A percentile compares a stretch with the other conserved stretches of the same genome.
Conservation (phyloP, 1,140 invertebrate genomes). For the Limonius californicus region DNA sequence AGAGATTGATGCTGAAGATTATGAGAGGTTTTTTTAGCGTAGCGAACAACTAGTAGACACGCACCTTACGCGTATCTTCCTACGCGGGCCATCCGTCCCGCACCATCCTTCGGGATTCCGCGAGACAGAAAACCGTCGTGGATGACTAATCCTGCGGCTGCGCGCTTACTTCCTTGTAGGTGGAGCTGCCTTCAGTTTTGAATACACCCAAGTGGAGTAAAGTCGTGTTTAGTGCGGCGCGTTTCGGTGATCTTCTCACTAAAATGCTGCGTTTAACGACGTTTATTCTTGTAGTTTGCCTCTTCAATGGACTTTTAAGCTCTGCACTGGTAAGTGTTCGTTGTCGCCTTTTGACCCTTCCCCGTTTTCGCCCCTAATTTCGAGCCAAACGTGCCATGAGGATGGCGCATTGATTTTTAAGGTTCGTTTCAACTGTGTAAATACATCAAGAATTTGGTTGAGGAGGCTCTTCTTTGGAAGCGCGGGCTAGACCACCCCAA, state of each 20-base stretch:
- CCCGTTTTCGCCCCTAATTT: neutral
- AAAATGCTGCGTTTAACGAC: constrained; percentile 41
- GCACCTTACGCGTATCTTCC: constrained; percentile 12
- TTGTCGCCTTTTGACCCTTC: neutral
- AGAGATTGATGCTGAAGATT: neutral
- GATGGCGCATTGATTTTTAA: constrained; percentile 13
- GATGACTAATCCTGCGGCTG: constrained; percentile 37
- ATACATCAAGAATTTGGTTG: neutral
- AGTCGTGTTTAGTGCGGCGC: constrained; percentile 35
- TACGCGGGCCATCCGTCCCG: neutral
- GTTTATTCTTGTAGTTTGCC: constrained; percentile 34
- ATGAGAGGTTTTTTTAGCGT: neutral
- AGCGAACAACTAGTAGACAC: constrained; percentile 2
- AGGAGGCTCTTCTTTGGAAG: too few species aligned
- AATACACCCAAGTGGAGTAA: constrained; percentile 38
- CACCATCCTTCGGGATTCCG: constrained; percentile 1
- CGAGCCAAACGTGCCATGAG: neutral
- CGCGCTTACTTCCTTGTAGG: constrained; percentile 37
- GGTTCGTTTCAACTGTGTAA: constrained; percentile 13
- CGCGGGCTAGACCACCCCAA: too few species aligned
- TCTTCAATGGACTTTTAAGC: constrained; percentile 35
- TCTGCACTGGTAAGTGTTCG: constrained; percentile 32
- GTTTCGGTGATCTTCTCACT: constrained; percentile 30
- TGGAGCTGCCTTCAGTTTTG: constrained; percentile 42
- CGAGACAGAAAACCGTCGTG: constrained; percentile 18